Evolutionary conservation across 2,113 vertebrate species (phyloP).

Genomic region (Tragulus kanchil): DNA sequence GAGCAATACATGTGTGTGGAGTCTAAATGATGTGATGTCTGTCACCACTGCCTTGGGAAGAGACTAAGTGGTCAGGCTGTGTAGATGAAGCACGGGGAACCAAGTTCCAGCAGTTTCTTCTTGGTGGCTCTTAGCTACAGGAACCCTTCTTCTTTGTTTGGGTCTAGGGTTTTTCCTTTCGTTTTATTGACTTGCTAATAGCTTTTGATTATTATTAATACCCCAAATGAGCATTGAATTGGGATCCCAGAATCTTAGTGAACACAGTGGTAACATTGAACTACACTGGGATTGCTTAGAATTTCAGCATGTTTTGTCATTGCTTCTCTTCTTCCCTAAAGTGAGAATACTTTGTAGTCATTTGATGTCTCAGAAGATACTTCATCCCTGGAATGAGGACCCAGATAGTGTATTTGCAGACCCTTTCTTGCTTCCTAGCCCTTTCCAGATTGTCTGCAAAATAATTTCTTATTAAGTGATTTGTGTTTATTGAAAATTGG

Average conservation of each 20-base stretch:
- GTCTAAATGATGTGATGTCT: slow-evolving; percentile 18
- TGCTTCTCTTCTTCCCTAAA: not conserved
- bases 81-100: not conserved
- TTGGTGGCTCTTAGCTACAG: not conserved
- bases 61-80: not conserved
- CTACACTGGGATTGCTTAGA: not conserved
- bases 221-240: not conserved
- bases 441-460: no score
- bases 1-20: not conserved
- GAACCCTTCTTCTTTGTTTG: slow-evolving; percentile 40
- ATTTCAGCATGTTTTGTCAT: not conserved
- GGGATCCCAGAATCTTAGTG: not conserved
- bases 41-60: slow-evolving; percentile 47
- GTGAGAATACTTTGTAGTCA: not conserved
- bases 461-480: slow-evolving; percentile 79
- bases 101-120: not conserved
- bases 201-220: slow-evolving; percentile 29
- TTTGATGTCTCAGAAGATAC: not conserved
- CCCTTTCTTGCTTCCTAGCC: no score
- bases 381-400: not conserved
- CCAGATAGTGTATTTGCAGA: not conserved
- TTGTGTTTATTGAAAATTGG: slow-evolving; percentile 77
- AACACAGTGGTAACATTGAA: not conserved
- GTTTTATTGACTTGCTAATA: slow-evolving; percentile 8
- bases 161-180: not conserved